phyloP scores from a whole-genome alignment of 2,797 vertebrate genomes.

The Alosa sapidissima region DNA sequence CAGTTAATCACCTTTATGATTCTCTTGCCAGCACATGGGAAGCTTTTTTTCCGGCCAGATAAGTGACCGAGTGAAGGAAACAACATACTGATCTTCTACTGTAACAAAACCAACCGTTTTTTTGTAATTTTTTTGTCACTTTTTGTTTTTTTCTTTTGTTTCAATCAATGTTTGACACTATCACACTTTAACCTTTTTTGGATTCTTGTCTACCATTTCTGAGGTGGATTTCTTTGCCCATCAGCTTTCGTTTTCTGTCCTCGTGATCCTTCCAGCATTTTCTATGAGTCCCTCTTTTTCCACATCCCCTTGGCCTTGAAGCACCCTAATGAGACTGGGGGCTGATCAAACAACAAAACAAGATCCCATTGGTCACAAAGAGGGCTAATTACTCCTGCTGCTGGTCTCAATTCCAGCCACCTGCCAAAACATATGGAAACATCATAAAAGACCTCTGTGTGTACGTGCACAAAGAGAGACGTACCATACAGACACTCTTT shows the following conservation, averaged over 20 bases:
- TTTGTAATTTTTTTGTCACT: background rate
- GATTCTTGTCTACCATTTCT: background rate
- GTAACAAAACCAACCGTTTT: background rate
- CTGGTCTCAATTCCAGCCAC: slow-evolving; percentile 66
- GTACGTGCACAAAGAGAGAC: slow-evolving; percentile 46
- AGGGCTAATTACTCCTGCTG: slow-evolving; percentile 61
- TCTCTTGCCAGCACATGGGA: slow-evolving; percentile 52
- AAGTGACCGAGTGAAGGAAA: background rate
- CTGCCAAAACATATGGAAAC: slow-evolving; percentile 68
- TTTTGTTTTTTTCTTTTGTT: background rate
- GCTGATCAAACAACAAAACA: slow-evolving; percentile 53
- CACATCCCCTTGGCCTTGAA: background rate
- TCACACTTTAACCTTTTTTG: background rate
- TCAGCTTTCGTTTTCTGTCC: background rate
- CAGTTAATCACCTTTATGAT: slow-evolving; percentile 73
- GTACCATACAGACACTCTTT: slow-evolving; percentile 56
- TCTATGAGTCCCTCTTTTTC: background rate
- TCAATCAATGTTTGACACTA: background rate
- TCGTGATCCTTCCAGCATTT: background rate
- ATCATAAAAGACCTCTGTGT: slow-evolving; percentile 53
- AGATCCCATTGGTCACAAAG: slow-evolving; percentile 59
- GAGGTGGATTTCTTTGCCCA: background rate
- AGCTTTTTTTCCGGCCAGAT: background rate
- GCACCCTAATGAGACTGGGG: slow-evolving; percentile 29
- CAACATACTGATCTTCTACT: background rate